Percentiles rank a stretch among this genome's conserved stretches.
Evolutionary conservation across 1,140 invertebrate species (phyloP).

Genomic region (Drosophila nikananu): DNA sequence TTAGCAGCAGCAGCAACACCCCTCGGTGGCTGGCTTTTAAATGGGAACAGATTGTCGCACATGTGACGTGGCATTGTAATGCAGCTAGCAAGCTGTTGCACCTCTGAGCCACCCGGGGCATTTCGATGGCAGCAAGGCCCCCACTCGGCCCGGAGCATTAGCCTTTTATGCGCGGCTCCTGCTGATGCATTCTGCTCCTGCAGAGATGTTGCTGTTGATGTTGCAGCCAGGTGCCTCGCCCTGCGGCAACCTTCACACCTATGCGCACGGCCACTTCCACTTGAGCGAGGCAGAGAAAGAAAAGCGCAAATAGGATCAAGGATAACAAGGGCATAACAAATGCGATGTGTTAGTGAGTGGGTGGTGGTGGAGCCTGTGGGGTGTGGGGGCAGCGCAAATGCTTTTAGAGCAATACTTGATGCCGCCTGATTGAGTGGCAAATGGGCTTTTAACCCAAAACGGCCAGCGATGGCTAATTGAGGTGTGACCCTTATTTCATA

Average conservation of each 20-base stretch:
- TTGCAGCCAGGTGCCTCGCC: conserved; percentile 31
- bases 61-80: conserved; percentile 28
- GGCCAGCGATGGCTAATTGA: conserved; percentile 30
- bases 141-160: conserved; percentile 44
- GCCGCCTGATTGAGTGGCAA: conserved; percentile 58
- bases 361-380: not conserved
- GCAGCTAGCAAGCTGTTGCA: conserved; percentile 59
- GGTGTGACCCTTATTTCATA: not conserved
- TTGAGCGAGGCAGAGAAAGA: conserved; percentile 39
- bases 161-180: conserved; percentile 48
- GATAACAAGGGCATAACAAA: conserved; percentile 47
- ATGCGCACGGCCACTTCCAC: conserved; percentile 44
- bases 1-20: not conserved
- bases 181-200: conserved; percentile 20
- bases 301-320: conserved; percentile 73
- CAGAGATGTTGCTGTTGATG: conserved; percentile 22
- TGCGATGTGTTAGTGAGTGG: conserved; percentile 5
- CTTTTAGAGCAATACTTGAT: conserved; percentile 49
- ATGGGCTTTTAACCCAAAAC: conserved; percentile 50
- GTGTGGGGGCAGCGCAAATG: conserved; percentile 25
- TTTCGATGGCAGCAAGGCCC: conserved; percentile 9
- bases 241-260: conserved; percentile 61
- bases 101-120: conserved; percentile 24
- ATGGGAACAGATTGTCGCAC: conserved; percentile 44
- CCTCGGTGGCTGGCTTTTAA: conserved; percentile 14